Conservation (phyloP, 2,888 invertebrate genomes). For the Drosophila trichaetosa region DNA sequence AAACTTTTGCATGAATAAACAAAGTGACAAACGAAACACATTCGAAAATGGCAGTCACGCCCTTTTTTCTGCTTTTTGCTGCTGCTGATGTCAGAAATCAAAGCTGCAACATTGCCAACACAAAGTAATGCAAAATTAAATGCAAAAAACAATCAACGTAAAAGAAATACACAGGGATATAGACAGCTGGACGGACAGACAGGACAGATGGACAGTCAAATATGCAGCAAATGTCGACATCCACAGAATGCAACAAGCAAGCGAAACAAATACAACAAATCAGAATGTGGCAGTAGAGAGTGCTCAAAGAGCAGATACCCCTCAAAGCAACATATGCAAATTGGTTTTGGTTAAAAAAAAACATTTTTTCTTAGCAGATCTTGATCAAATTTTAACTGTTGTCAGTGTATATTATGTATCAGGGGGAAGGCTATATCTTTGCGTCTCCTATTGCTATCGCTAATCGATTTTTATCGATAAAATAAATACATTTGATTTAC, state of each 20-base stretch:
- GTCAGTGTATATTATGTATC: not conserved
- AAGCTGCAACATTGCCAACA: constrained; percentile 61
- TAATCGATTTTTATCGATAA: not conserved
- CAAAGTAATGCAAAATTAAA: constrained; percentile 75
- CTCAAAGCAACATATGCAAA: not conserved
- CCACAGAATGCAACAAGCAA: constrained; percentile 58
- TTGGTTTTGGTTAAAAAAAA: not conserved
- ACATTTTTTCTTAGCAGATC: not conserved
- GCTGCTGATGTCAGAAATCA: constrained; percentile 62
- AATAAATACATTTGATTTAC: not conserved
- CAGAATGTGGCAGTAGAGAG: not conserved
- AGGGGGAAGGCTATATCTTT: not conserved
- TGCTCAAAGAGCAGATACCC: constrained; percentile 9
- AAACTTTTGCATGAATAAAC: constrained; percentile 70
- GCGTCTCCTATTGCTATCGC: not conserved
- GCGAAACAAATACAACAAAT: constrained; percentile 17
- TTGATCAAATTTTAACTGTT: not conserved
- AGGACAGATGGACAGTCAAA: constrained; percentile 16
- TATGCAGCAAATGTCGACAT: constrained; percentile 52
- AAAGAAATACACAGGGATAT: constrained; percentile 3
- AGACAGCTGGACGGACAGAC: not conserved
- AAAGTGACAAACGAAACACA: constrained; percentile 43
- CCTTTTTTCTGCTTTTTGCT: constrained; percentile 47
- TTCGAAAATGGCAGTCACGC: constrained; percentile 47
- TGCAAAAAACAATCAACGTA: constrained; percentile 65